phyloP scores from a whole-genome alignment of 2,888 invertebrate species.

The Drosophila subquinaria region DNA sequence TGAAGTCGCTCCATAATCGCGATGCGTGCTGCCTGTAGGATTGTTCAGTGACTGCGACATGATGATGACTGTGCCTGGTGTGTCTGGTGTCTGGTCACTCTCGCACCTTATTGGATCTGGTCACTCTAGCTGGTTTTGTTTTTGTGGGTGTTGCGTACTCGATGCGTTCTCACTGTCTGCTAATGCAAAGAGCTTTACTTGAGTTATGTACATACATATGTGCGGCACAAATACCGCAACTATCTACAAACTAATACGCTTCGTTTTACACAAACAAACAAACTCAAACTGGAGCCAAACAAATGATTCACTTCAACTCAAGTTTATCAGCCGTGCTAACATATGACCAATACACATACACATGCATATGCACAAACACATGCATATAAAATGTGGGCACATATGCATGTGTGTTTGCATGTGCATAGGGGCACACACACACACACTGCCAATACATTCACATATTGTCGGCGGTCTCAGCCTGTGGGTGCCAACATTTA shows the following conservation, averaged over 20 bases:
- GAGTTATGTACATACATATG: constrained; percentile 25
- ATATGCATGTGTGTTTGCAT: not conserved
- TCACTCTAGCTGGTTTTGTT: constrained; percentile 12
- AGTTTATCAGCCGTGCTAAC: constrained; percentile 59
- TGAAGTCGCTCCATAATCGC: constrained; percentile 84
- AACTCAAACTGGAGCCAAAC: constrained; percentile 59
- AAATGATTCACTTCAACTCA: constrained; percentile 69
- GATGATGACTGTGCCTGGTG: not conserved
- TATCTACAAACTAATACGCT: constrained; percentile 50
- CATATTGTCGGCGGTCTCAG: constrained; percentile 3
- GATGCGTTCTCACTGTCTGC: constrained; percentile 50
- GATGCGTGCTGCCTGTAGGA: constrained; percentile 63
- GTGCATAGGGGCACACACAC: constrained; percentile 26
- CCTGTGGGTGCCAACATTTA: constrained; percentile 33
- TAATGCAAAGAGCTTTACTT: constrained; percentile 48
- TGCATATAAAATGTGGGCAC: constrained; percentile 13
- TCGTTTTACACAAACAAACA: constrained; percentile 61
- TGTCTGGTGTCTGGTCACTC: constrained; percentile 8
- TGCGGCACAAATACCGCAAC: constrained; percentile 42
- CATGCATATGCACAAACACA: not conserved
- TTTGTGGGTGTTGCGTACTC: constrained; percentile 42
- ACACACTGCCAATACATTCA: not conserved
- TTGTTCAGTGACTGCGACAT: constrained; percentile 80
- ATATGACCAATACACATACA: constrained; percentile 53
- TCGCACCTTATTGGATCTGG: constrained; percentile 5